Evolutionary conservation across 2,113 vertebrate genomes (phyloP).

Genomic region (Takifugu bimaculatus): DNA sequence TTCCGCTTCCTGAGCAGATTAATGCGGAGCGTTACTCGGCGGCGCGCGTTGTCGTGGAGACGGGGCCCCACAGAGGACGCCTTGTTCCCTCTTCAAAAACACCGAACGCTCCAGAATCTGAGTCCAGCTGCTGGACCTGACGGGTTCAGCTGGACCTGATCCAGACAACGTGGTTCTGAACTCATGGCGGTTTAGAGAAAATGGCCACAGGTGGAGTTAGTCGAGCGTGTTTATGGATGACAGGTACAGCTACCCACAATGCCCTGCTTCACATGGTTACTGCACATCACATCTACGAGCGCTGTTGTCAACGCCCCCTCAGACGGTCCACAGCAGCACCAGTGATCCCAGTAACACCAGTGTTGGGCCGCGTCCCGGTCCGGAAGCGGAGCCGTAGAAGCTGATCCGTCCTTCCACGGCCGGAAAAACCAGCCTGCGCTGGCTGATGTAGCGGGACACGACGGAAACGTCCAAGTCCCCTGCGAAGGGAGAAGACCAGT

Average conservation of each 20-base stretch:
- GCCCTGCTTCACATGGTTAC: too few relatives aligned
- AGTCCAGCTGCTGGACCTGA: background rate
- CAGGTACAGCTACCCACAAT: too few relatives aligned
- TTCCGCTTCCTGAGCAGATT: background rate
- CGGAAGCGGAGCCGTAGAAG: conserved; percentile 59
- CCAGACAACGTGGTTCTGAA: too few relatives aligned
- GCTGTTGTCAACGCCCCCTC: background rate
- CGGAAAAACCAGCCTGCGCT: conserved; percentile 79
- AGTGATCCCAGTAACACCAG: conserved; percentile 33
- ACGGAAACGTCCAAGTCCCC: conserved; percentile 83
- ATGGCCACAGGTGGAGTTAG: too few relatives aligned
- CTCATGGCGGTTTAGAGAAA: too few relatives aligned
- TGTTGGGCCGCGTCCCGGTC: background rate
- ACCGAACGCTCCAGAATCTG: too few relatives aligned
- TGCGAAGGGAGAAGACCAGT: conserved; percentile 38
- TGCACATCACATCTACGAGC: too few relatives aligned
- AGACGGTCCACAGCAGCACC: conserved; percentile 39
- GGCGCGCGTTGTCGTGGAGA: background rate
- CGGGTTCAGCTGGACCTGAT: too few relatives aligned
- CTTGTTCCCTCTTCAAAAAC: conserved; percentile 21
- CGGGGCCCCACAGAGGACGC: conserved; percentile 18
- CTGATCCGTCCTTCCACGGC: conserved; percentile 84
- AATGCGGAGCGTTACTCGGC: conserved; percentile 16
- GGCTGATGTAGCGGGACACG: conserved; percentile 78
- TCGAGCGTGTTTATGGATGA: too few relatives aligned